phyloP scores from a whole-genome alignment of 2,888 invertebrate species.

The Chrysina gloriosa region DNA sequence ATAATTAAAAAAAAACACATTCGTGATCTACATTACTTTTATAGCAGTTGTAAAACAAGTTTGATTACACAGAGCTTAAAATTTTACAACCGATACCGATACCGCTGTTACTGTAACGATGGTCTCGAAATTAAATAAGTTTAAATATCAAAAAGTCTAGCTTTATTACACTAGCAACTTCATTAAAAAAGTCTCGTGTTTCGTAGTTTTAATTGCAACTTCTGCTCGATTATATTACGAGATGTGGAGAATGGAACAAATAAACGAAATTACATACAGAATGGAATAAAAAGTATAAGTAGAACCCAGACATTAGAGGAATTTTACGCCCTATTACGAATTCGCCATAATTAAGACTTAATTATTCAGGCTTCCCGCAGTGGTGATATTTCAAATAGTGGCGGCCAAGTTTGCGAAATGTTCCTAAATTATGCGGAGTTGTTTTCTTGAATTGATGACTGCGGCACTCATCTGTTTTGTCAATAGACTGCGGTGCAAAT shows the following conservation, averaged over 20 bases:
- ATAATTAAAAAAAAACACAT: not conserved
- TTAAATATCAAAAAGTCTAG: constrained; percentile 1
- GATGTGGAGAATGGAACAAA: not conserved
- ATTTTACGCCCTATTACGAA: constrained; percentile 16
- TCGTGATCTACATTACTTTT: not conserved
- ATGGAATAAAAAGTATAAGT: not conserved
- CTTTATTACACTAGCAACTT: not conserved
- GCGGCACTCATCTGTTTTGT: constrained; percentile 44
- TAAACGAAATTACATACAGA: constrained; percentile 2
- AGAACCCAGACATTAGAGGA: not conserved
- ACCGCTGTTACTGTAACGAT: not conserved
- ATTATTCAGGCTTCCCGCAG: constrained; percentile 38
- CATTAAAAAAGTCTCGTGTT: not conserved
- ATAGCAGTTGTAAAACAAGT: not conserved
- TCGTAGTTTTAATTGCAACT: constrained; percentile 22
- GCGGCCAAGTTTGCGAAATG: constrained; percentile 30
- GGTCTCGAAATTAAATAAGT: not conserved
- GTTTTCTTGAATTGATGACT: constrained; percentile 44
- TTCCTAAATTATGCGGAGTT: constrained; percentile 42
- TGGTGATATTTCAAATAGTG: constrained; percentile 41
- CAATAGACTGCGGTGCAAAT: constrained; percentile 37
- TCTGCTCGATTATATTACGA: not conserved
- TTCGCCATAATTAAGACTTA: constrained; percentile 40
- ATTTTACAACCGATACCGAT: not conserved
- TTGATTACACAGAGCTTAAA: constrained; percentile 6